Evolutionary conservation across 2,113 vertebrate genomes (phyloP).

Genomic region (Paramormyrops kingsleyae): DNA sequence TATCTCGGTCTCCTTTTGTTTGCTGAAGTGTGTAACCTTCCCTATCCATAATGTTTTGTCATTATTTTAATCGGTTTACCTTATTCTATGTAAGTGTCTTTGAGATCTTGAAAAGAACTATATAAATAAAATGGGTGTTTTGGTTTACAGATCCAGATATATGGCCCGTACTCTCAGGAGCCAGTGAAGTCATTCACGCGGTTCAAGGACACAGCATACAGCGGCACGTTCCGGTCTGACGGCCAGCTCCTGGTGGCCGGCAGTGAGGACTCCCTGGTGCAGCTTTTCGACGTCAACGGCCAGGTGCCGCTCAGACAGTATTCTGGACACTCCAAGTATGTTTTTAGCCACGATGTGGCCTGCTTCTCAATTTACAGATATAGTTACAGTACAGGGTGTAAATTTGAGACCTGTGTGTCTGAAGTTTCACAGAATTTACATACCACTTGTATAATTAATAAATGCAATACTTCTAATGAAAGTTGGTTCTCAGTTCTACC

Average conservation of each 20-base stretch:
- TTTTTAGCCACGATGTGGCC: background rate
- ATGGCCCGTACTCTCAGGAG: constrained; percentile 84
- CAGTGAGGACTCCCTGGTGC: constrained; percentile 76
- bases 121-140: background rate
- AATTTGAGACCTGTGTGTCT: background rate
- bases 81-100: background rate
- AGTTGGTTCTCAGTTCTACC: background rate
- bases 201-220: constrained; percentile 83
- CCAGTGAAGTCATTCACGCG: constrained; percentile 83
- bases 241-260: constrained; percentile 83
- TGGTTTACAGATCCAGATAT: constrained; percentile 77
- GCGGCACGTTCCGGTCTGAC: constrained; percentile 80
- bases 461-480: background rate
- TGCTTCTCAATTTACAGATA: background rate
- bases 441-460: background rate
- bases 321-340: constrained; percentile 85
- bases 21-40: background rate
- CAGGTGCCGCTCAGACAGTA: constrained; percentile 80
- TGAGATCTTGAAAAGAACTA: background rate
- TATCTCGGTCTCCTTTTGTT: background rate
- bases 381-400: background rate
- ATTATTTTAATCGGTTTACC: background rate
- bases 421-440: background rate
- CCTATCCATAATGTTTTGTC: background rate
- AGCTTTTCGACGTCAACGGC: constrained; percentile 78